These are phyloP conservation scores for Ictalurus furcatus DNA, from an alignment of 2,113 vertebrate species.

Conservation along the genomic window DNA sequence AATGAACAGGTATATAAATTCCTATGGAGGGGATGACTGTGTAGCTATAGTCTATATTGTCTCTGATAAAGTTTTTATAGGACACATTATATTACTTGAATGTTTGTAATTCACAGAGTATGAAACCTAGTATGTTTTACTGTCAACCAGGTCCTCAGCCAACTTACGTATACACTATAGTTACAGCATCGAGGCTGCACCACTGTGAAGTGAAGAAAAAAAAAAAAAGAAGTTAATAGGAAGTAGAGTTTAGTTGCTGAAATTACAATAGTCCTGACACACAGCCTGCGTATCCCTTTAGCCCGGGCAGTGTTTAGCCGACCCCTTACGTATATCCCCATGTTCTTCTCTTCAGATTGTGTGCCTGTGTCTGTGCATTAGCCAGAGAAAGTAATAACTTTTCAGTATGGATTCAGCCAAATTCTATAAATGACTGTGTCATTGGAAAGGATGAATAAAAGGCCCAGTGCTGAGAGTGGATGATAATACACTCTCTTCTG, in stretches of 20 bases:
- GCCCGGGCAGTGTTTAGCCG: background rate
- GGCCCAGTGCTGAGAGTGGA: conserved; percentile 4
- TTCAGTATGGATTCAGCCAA: background rate
- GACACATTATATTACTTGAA: background rate
- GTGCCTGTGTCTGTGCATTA: background rate
- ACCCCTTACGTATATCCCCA: background rate
- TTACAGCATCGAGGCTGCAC: background rate
- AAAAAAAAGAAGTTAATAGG: no score
- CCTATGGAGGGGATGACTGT: background rate
- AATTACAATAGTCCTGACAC: background rate
- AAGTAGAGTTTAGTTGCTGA: background rate
- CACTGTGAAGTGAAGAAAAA: background rate
- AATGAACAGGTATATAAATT: background rate
- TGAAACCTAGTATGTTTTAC: background rate
- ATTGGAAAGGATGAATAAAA: background rate
- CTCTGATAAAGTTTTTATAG: background rate
- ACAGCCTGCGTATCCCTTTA: background rate
- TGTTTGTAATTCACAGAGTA: background rate
- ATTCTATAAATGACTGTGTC: background rate
- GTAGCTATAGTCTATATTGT: background rate
- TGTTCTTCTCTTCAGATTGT: conserved; percentile 9
- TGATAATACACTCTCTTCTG: conserved; percentile 25
- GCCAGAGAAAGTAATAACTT: background rate
- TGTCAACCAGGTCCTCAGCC: background rate
- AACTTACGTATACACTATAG: background rate